Evolutionary conservation across 2,888 invertebrate species (phyloP), one percentile per base, ranked within the genome.

Genomic region (Spodoptera littoralis): DNA sequence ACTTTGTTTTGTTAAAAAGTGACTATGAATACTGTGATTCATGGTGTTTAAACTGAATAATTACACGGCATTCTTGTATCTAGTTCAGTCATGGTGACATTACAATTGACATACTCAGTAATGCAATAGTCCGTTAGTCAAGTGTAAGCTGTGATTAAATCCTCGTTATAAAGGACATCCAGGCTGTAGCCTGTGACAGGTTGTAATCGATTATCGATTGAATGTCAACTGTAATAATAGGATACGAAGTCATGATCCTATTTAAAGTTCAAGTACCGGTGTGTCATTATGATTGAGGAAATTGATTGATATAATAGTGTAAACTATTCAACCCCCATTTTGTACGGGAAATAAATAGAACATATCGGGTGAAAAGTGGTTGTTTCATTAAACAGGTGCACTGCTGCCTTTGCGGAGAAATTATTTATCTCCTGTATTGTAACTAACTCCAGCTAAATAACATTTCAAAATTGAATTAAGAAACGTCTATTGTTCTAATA

Each of bases 191-290:
- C 18, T 18, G 41, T 18, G 46, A 65, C 51, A 65, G 11, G 22
- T n/a, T 47, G 24, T 24, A 51, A 18, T 65, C 56, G 22, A 56
- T 49, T 47, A 73, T 60, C 61, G 69, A 68, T 68, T 50, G 44
- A 48, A 13, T 13, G 13, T 60, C 60, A 60, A 70, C 60, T 55
- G 27, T 46, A 53, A 46, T 60, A 53, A 73, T 49, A 30, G 22
- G 51, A 12, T 30, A 47, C 44, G 46, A 52, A 70, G 53, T 51
- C 50, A 47, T 44, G 43, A 73, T 69, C 50, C 59, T 73, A 73
- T 54, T 65, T 49, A 13, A 52, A 58, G 59, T 69, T 66, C 58
- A 66, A 66, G 47, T 48, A 51, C 56, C 30, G 24, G 11, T 48
- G 51, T 11, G 51, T 52, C n/a, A 65, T 42, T 56, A 55, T 24